These are phyloP conservation scores for Heliocidaris tuberculata DNA, from an alignment of 35 echinoderm and acorn worm species.

Conservation along the genomic window DNA sequence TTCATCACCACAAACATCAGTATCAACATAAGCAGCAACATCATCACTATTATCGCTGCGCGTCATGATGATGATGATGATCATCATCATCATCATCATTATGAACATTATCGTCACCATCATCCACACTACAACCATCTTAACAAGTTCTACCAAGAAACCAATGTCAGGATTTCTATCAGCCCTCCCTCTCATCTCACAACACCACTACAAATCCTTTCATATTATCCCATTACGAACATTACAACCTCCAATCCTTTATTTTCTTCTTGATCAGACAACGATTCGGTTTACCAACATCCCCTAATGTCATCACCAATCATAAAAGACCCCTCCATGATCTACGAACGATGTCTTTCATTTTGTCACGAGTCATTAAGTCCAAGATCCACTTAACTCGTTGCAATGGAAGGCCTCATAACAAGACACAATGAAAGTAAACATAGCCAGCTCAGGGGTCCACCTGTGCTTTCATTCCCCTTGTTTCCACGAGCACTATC, in stretches of 20 bases:
- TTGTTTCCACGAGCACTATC: neutral
- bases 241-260: constrained; percentile 2
- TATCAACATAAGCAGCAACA: neutral
- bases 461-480: neutral
- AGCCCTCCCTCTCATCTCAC: neutral
- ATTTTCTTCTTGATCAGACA: neutral
- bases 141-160: neutral
- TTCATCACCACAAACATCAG: neutral
- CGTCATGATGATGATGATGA: neutral
- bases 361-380: constrained; percentile 11
- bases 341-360: neutral
- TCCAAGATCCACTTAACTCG: neutral
- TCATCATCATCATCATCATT: neutral
- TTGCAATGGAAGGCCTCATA: neutral
- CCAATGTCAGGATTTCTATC: neutral
- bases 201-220: neutral
- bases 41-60: neutral
- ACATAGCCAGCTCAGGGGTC: neutral
- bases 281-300: neutral
- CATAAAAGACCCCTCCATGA: neutral
- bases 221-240: neutral
- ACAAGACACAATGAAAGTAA: constrained; percentile 12
- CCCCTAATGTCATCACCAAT: neutral
- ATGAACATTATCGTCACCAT: neutral
- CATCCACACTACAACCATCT: neutral